Evolutionary conservation across 2,888 invertebrate genomes (phyloP), one percentile per base, ranked within the genome.

Genomic region (Euproctis similis): DNA sequence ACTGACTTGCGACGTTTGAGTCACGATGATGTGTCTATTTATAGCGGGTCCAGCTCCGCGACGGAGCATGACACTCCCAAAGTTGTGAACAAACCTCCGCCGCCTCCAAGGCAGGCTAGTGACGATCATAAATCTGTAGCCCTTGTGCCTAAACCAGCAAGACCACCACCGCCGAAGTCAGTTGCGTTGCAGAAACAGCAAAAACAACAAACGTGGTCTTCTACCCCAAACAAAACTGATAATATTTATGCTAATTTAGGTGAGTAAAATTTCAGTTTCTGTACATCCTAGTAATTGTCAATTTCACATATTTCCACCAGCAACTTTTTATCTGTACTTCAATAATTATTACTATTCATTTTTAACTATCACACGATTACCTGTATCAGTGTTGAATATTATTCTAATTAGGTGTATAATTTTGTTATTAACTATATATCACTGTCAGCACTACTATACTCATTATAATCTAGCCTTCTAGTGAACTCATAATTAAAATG

Each of bases 171-270:
- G 6, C 92, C 92, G 0, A 92, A 91, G 66, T 90, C 90, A 26
- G 86, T 86, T 18, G 87, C 87, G 18, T 64, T 90, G 28, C 81
- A 89, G 44, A 87, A 88, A 46, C 89, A 89, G 54, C 88, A 90
- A 50, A 76, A 86, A 46, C 77, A 86, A 48, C 75, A 86, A 63
- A 51, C 73, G 10, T 75, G 87, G 87, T 43, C 71, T 25, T 42
- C 69, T 18, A 44, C 78, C 12, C 64, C 78, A 4, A 66, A 50
- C 36, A 78, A 75, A 53, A 66, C 67, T 34, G 81, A 86, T 46
- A 90, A 87, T 48, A 90, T 94, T 59, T 94, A 94, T 74, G 94
- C 93, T 43, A 94, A 94, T 84, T 87, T 92, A 69, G 92, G 89
- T 89, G 80, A 87, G 87, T 80, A 40, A 27, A 14, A 8, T 10